A percentile compares a stretch with the other conserved stretches of the same genome.
Evolutionary conservation across 2,113 vertebrate species (phyloP).

Genomic region (Chloroceryle aenea): DNA sequence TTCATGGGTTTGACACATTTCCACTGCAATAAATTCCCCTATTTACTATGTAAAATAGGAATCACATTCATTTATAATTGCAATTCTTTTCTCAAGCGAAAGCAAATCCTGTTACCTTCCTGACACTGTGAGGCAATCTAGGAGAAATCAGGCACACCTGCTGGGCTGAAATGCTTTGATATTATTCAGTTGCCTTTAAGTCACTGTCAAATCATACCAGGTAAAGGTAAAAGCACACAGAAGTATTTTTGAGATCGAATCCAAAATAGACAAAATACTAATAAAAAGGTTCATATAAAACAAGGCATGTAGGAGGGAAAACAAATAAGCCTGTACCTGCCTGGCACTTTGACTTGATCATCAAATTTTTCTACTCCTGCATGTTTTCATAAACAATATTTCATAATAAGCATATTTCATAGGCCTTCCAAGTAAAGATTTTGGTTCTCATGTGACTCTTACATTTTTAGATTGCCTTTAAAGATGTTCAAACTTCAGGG

Average conservation of each 20-base stretch:
- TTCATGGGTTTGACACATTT: not conserved
- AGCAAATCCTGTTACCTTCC: not conserved
- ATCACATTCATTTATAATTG: not conserved
- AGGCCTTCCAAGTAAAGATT: not conserved
- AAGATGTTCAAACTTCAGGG: not conserved
- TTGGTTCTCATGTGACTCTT: not conserved
- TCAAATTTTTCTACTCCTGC: not conserved
- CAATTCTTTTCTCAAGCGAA: not conserved
- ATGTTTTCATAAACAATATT: not conserved
- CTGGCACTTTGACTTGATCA: not conserved
- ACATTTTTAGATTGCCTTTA: not conserved
- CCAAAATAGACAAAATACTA: not conserved
- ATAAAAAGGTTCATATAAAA: not conserved
- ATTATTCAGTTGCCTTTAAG: not conserved
- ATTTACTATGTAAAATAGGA: conserved; percentile 4
- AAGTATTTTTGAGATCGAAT: not conserved
- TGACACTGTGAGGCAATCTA: not conserved
- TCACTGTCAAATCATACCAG: not conserved
- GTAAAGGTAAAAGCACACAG: not conserved
- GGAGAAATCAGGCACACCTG: not conserved
- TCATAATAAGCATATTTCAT: not conserved
- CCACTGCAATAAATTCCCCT: not conserved
- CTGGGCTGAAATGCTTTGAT: conserved; percentile 18
- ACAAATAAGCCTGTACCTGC: not conserved
- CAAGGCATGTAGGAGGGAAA: not conserved